Evolutionary conservation across 2,113 vertebrate genomes (phyloP).

Genomic region (Cercopithecus mona): DNA sequence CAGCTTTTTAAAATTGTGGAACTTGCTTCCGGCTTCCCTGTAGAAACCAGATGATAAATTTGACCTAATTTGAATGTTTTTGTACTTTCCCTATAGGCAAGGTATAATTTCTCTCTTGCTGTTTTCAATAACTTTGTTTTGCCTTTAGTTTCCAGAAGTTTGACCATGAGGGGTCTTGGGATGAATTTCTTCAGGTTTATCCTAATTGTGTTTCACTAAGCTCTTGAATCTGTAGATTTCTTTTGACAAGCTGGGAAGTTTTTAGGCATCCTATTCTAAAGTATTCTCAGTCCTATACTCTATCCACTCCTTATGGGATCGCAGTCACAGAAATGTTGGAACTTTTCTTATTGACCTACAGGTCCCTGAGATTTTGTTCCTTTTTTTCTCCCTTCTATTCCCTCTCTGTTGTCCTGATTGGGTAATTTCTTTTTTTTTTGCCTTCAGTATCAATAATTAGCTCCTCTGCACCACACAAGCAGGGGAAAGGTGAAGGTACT

Average conservation of each 20-base stretch:
- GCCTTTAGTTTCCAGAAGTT: neutral
- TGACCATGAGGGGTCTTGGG: neutral
- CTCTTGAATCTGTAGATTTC: neutral
- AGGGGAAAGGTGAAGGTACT: neutral
- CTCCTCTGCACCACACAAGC: neutral
- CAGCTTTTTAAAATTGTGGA: neutral
- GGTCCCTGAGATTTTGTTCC: neutral
- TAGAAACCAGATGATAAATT: neutral
- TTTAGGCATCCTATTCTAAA: neutral
- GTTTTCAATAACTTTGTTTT: neutral
- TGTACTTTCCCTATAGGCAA: neutral
- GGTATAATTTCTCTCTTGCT: neutral
- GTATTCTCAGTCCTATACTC: neutral
- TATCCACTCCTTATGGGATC: neutral
- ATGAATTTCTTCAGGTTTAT: neutral
- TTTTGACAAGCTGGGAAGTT: neutral
- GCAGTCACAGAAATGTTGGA: neutral
- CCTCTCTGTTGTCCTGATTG: neutral
- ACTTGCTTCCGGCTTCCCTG: neutral
- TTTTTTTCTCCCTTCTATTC: neutral
- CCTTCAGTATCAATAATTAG: neutral
- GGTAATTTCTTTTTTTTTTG: neutral
- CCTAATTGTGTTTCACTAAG: neutral
- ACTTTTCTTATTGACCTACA: neutral
- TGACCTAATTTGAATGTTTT: neutral